Conservation (phyloP, 2,888 invertebrate species). For the Harpalus rubripes region DNA sequence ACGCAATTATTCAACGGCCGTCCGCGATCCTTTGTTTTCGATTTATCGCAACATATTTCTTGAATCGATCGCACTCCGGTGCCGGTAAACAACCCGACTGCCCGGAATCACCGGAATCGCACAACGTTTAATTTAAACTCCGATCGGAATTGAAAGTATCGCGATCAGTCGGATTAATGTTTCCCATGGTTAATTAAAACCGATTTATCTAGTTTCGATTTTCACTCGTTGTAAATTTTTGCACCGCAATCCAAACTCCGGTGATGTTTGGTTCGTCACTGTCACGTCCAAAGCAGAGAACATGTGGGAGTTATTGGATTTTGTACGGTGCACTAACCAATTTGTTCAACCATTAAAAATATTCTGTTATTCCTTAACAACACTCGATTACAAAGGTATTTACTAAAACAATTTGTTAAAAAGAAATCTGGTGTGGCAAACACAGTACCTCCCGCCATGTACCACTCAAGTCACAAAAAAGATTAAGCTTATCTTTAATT, state of each 20-base stretch:
- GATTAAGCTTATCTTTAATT: too few species aligned
- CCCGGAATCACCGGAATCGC: not conserved
- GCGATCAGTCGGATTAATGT: slow-evolving; percentile 29
- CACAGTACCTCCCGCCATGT: too few species aligned
- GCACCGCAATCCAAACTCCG: not conserved
- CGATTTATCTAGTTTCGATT: slow-evolving; percentile 43
- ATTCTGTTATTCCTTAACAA: not conserved
- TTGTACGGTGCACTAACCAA: not conserved
- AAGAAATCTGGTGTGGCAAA: too few species aligned
- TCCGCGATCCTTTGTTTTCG: slow-evolving; percentile 4
- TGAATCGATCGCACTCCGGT: not conserved
- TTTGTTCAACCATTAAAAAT: not conserved
- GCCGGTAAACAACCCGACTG: not conserved
- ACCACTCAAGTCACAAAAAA: too few species aligned
- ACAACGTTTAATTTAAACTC: slow-evolving; percentile 7
- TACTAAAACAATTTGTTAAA: not conserved
- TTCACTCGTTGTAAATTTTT: slow-evolving; percentile 19
- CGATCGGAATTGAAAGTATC: slow-evolving; percentile 23
- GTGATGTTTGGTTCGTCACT: slow-evolving; percentile 25
- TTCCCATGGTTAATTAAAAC: slow-evolving; percentile 28
- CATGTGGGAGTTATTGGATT: slow-evolving; percentile 27
- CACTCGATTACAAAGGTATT: not conserved
- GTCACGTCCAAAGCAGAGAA: slow-evolving; percentile 6
- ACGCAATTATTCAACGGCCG: not conserved
- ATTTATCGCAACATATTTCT: slow-evolving; percentile 6